Evolutionary conservation across 2,888 invertebrate genomes (phyloP).

Genomic region (Capitulum mitella): DNA sequence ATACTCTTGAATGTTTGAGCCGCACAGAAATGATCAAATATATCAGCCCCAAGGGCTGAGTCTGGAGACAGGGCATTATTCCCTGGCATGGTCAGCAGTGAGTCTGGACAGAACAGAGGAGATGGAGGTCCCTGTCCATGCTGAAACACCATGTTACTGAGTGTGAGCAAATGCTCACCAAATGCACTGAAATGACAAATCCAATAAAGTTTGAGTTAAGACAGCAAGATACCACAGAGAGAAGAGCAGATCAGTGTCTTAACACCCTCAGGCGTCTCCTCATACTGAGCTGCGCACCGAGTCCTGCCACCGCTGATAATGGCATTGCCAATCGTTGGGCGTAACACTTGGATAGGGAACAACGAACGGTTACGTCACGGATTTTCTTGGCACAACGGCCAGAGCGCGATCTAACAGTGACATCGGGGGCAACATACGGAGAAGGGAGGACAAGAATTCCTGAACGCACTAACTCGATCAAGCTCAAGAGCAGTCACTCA

Average conservation of each 20-base stretch:
- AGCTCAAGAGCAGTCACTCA: too few species aligned
- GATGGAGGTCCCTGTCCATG: background rate
- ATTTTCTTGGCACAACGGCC: too few species aligned
- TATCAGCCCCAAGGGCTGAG: slow-evolving; percentile 61
- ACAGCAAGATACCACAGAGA: background rate
- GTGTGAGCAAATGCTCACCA: background rate
- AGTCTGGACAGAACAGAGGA: background rate
- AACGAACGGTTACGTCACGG: background rate
- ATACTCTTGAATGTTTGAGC: slow-evolving; percentile 87
- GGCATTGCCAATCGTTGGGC: too few species aligned
- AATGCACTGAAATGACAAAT: background rate
- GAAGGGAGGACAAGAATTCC: too few species aligned
- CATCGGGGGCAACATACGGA: too few species aligned
- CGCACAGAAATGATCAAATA: slow-evolving; percentile 81
- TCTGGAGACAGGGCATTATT: slow-evolving; percentile 39
- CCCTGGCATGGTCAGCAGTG: background rate
- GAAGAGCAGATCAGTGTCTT: background rate
- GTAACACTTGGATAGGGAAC: background rate
- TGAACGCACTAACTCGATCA: too few species aligned
- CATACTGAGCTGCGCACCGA: background rate
- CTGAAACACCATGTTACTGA: background rate
- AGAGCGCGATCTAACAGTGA: too few species aligned
- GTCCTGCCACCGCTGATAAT: too few species aligned
- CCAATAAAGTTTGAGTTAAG: background rate
- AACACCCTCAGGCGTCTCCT: background rate